Percentiles rank a stretch among this genome's conserved stretches.
Conservation (phyloP, 1,140 invertebrate species). For the Drosophila triauraria region DNA sequence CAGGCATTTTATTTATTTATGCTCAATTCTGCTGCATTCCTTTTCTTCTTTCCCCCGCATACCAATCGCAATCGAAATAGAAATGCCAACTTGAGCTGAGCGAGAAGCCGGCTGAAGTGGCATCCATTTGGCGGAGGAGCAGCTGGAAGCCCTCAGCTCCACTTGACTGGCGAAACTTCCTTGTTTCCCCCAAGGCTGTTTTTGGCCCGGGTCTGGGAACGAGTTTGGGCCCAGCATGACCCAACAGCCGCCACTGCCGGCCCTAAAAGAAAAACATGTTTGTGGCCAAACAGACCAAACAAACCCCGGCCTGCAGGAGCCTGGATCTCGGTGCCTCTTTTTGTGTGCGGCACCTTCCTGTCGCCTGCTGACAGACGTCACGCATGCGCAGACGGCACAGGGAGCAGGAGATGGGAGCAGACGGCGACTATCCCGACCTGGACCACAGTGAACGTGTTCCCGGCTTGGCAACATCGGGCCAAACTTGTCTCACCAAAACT, state of each 20-base stretch:
- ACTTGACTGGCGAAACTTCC: constrained; percentile 51
- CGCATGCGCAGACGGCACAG: constrained; percentile 59
- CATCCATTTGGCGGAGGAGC: constrained; percentile 28
- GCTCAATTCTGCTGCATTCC: constrained; percentile 63
- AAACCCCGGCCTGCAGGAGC: constrained; percentile 20
- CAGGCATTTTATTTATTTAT: constrained; percentile 58
- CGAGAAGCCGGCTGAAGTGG: constrained; percentile 51
- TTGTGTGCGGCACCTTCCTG: constrained; percentile 58
- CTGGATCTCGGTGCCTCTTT: constrained; percentile 25
- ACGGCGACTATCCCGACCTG: constrained; percentile 16
- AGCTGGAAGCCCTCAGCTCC: constrained; percentile 59
- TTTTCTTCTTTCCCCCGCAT: constrained; percentile 1
- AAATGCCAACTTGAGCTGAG: constrained; percentile 39
- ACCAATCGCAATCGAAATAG: constrained; percentile 39
- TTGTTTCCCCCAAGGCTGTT: constrained; percentile 50
- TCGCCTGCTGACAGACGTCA: constrained; percentile 63
- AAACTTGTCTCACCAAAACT: constrained; percentile 26
- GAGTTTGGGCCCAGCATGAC: constrained; percentile 66
- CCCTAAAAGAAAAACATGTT: constrained; percentile 77
- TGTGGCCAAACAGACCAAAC: constrained; percentile 52
- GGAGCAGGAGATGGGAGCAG: neutral
- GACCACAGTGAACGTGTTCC: constrained; percentile 48
- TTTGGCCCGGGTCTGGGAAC: constrained; percentile 55
- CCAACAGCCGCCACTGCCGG: constrained; percentile 23
- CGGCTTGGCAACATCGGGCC: constrained; percentile 52